Evolutionary conservation across 2,888 invertebrate species (phyloP).

Genomic region (Drosophila acutilabella): DNA sequence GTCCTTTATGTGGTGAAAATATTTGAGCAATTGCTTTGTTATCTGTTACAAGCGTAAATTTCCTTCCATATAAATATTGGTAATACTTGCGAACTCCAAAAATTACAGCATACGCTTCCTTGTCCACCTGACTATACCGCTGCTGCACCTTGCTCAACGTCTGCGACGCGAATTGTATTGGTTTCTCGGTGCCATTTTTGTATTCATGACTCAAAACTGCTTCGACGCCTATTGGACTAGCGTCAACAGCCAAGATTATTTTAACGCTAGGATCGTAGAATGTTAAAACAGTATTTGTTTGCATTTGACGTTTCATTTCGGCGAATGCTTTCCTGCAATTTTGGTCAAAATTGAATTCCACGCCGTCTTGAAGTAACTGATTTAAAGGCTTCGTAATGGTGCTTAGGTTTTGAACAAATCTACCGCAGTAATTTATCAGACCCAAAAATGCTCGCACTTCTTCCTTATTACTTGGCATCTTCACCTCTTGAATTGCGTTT

Average conservation of each 20-base stretch:
- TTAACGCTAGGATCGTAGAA: too few species aligned
- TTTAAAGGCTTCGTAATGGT: background rate
- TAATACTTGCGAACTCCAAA: background rate
- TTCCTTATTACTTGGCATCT: background rate
- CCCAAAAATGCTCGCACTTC: background rate
- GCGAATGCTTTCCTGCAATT: too few species aligned
- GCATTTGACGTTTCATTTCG: too few species aligned
- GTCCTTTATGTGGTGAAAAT: too few species aligned
- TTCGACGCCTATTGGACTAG: background rate
- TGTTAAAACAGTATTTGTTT: too few species aligned
- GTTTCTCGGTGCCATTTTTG: background rate
- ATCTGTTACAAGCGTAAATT: too few species aligned
- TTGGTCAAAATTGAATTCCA: too few species aligned
- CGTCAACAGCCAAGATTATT: background rate
- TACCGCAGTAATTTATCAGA: background rate
- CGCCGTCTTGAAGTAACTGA: background rate
- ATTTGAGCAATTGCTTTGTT: too few species aligned
- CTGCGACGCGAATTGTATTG: slow-evolving; percentile 1
- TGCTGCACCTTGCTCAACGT: slow-evolving; percentile 1
- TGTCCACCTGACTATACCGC: background rate
- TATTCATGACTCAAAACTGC: background rate
- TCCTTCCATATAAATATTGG: background rate
- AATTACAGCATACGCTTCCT: background rate
- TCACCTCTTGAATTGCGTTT: background rate
- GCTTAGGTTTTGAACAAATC: background rate